Evolutionary conservation across 1,140 invertebrate genomes (phyloP).

Genomic region (Diuraphis noxia): DNA sequence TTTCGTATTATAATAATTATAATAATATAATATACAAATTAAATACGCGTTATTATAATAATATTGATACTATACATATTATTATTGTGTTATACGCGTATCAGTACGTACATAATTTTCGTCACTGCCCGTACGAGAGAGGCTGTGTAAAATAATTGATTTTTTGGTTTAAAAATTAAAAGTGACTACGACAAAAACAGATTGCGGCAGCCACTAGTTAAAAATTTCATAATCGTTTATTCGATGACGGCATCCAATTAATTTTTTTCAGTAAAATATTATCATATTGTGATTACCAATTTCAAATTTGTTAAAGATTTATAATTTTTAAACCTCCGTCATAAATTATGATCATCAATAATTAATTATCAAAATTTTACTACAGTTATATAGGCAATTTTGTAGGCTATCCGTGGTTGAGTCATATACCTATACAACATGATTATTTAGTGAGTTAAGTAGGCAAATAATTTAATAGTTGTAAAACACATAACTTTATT

Average conservation of each 20-base stretch:
- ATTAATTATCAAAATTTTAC: not conserved
- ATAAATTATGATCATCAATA: not conserved
- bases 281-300: not conserved
- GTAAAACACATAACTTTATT: not conserved
- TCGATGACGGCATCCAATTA: not conserved
- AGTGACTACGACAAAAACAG: not conserved
- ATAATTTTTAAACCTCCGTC: not conserved
- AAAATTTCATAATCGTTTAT: not conserved
- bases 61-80: not conserved
- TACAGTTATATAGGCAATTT: not conserved
- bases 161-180: not conserved
- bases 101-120: not conserved
- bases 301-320: not conserved
- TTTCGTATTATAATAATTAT: not conserved
- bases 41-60: conserved; percentile 10
- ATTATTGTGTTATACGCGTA: not conserved
- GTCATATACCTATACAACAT: not conserved
- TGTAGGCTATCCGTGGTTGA: not conserved
- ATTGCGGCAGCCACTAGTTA: not conserved
- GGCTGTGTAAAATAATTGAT: not conserved
- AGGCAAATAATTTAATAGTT: not conserved
- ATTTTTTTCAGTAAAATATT: not conserved
- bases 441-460: not conserved
- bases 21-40: not conserved
- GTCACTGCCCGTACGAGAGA: not conserved